Base-by-base conservation (phyloP, 1,140 invertebrate genomes). In the Drosophila repleta region DNA sequence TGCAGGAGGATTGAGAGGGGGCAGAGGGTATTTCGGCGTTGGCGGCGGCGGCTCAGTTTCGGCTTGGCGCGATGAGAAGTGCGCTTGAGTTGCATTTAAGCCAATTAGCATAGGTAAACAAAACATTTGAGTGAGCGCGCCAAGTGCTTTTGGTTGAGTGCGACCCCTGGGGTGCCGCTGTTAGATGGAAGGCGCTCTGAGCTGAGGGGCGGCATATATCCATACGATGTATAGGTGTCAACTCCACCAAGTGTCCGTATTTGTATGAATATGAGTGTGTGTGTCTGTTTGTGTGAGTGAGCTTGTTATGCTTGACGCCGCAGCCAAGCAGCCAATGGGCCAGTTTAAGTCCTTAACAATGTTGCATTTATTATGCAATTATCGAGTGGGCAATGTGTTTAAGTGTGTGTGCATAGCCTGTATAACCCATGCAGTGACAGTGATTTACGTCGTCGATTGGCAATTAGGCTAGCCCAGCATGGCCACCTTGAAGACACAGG, bases 41-140 rank as follows among this genome's bases (percentile, higher is more conserved):
- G 17, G 26, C 35, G 37, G 26, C 60, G 67, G 58, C 60, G 71
- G 62, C 79, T 83, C 73, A 72, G 74, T 74, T 87, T 81, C 66
- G 74, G 67, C 61, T 82, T 71, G 72, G 78, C 62, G 82, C 78
- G 82, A 71, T 66, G 71, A 80, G 71, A 87, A 87, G 82, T 83
- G 82, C 83, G 83, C 83, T 88, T 74, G 79, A 88, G 83, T 88
- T 88, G 83, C 83, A 88, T 88, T 88, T 83, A 88, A 88, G 84
- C 83, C 83, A 88, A 88, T 88, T 88, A 88, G 83, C 83, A 88
- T 88, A 88, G 83, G 83, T 88, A 88, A 88, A 88, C 83, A 88
- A 87, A 88, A 88, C 83, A 88, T 88, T 83, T 83, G 83, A 88
- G 84, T 83, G 83, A 87, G 83, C 83, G 79, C 66, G 79, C 71